phyloP scores from a whole-genome alignment of 2,888 invertebrate species.

The Heliconius charithonia region DNA sequence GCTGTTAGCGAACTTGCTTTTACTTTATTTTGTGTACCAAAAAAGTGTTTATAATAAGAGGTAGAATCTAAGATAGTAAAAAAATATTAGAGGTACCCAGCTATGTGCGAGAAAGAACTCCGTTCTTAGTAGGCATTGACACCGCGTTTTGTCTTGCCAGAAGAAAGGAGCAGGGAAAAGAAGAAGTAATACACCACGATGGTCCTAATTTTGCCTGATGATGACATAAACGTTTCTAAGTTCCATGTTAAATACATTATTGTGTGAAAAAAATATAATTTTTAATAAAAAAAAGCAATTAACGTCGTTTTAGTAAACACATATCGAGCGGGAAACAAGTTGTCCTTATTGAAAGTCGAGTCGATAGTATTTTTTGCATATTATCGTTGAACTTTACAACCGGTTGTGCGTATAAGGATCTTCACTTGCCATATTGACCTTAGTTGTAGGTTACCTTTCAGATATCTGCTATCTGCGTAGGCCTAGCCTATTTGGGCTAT shows the following conservation, averaged over 20 bases:
- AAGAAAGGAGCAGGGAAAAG: too few relatives aligned
- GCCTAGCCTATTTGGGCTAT: constrained; percentile 10
- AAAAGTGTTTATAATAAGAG: not conserved
- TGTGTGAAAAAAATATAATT: not conserved
- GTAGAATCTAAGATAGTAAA: too few relatives aligned
- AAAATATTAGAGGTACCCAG: too few relatives aligned
- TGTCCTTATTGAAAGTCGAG: constrained; percentile 43
- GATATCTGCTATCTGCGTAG: constrained; percentile 30
- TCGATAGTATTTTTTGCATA: constrained; percentile 47
- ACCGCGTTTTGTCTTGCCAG: too few relatives aligned
- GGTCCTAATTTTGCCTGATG: too few relatives aligned
- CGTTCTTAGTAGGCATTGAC: too few relatives aligned
- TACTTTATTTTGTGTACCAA: not conserved
- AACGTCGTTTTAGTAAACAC: constrained; percentile 29
- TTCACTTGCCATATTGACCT: constrained; percentile 49
- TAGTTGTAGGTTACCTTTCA: constrained; percentile 46
- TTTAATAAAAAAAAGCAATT: not conserved
- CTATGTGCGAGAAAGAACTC: too few relatives aligned
- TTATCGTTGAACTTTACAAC: constrained; percentile 47
- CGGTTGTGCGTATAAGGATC: constrained; percentile 44
- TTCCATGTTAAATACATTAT: too few relatives aligned
- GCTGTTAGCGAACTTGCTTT: not conserved
- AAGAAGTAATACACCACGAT: too few relatives aligned
- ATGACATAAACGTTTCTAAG: too few relatives aligned
- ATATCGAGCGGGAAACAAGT: constrained; percentile 39